Base-by-base conservation (phyloP, 2,113 vertebrate species). In the Etia nguti region DNA sequence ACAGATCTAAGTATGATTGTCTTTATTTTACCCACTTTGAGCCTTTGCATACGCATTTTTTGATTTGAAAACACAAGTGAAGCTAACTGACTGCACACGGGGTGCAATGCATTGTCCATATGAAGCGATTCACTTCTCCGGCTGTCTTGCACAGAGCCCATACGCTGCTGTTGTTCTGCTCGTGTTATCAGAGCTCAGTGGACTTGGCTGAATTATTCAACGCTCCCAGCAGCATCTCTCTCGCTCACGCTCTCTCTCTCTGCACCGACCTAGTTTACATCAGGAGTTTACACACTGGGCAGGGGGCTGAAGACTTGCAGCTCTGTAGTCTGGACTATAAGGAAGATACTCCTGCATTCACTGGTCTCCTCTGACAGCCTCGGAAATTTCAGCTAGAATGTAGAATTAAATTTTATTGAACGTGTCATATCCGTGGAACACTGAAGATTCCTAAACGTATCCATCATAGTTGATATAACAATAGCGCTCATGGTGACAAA, bases 191-290 rank as follows among this genome's bases (percentile, higher is more conserved):
- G 92, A 89, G 85, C 89, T 93, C 93, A 90, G 81, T 81, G 90
- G 91, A 86, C 88, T 68, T 38, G 82, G 87, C 86, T 95, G 90
- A 96, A 96, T 95, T 92, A 96, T 95, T 95, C 92, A 95, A 73
- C 22, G 88, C 90, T 91, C 86, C 77, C 91, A 92, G 89, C 90
- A 92, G 91, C 89, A 88, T 38, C 88, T 83, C 60, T 80, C 80
- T 88, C 70, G 2, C 73, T 52, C 41, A 82, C 55, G 46, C 79
- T 36, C 82, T 89, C 77, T 85, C 77, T 87, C 73, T 90, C 65
- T 85, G 20, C 85, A 84, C 79, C 86, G 87, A 90, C 93, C 92
- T 82, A 93, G 90, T 93, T 93, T 90, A 91, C 90, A 86, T 86
- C 90, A 85, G 82, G 57, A 87, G 87, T 91, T 92, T 93, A 86